Evolutionary conservation across 2,113 vertebrate genomes (phyloP).

Genomic region (Gallinago undulata): DNA sequence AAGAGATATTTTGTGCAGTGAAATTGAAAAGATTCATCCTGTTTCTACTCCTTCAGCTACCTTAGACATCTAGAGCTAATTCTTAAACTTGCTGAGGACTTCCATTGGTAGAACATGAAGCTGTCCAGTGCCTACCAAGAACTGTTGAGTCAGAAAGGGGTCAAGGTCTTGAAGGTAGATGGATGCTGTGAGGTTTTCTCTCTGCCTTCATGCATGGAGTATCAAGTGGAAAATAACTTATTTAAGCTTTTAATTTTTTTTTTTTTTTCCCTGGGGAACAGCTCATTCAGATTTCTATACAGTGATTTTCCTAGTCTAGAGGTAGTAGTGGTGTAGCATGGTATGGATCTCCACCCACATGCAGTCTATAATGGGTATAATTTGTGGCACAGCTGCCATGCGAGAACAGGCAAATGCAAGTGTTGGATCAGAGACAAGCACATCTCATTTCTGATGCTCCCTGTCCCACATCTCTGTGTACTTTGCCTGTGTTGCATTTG

Average conservation of each 20-base stretch:
- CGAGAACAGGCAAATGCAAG: background rate
- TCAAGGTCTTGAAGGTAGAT: background rate
- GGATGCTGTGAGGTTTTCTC: background rate
- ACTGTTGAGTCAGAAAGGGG: background rate
- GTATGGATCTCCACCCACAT: accelerated
- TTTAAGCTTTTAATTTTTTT: background rate
- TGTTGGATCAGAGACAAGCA: background rate
- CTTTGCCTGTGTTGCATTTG: accelerated
- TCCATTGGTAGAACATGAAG: accelerated
- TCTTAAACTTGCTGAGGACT: background rate
- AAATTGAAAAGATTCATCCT: background rate
- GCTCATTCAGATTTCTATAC: background rate
- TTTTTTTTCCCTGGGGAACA: background rate
- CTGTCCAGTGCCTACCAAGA: background rate
- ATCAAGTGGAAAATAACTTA: background rate
- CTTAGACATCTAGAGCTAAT: background rate
- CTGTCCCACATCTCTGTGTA: background rate
- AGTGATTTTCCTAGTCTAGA: background rate
- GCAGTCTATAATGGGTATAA: accelerated
- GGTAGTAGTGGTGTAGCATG: background rate
- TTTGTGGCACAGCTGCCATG: background rate
- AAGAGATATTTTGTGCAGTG: background rate
- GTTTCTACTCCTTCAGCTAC: background rate
- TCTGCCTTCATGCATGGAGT: background rate
- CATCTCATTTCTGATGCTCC: background rate